Evolutionary conservation across 2,113 vertebrate genomes (phyloP), one percentile per base, ranked within the genome.

Genomic region (Laticauda laticaudata): DNA sequence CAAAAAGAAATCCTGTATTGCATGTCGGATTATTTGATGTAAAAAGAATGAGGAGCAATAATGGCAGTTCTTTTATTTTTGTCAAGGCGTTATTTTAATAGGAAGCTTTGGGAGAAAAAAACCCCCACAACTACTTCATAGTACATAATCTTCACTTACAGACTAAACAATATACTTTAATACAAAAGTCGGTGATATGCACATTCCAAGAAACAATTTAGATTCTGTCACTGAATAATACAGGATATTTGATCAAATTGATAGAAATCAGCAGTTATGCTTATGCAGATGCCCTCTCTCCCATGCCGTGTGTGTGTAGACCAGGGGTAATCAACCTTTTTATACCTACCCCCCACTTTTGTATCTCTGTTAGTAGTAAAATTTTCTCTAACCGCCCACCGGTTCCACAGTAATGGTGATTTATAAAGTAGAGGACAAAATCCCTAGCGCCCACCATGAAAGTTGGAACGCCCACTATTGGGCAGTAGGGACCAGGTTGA

Each of bases 1-100:
- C 75, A 91, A 95, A 94, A 86, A 94, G 56, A 51, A 92, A 95
- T 55, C 75, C 92, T 81, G 89, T 94, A 92, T 96, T 92, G 90
- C 90, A 61, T 95, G 92, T 39, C 59, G 91, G 51, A 92, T 95
- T 90, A 94, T 94, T 93, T 81, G 94, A 89, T 69, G 91, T 51
- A 86, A 94, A 39, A 86, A 14, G 48, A 89, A 89, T 20, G 91
- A 95, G 90, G 64, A 75, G 88, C 86, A 94, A 92, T 90, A 1
- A 1, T 87, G 93, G 91, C 89, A 85, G 93, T 94, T 92, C 12
- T 93, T 51, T 18, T 55, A 43, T 81, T 81, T 81, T 81, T 43
- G 34, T 43, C 29, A 51, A 86, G 56, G 92, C 14, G 14, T n/a
- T 34, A 20, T 88, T 75, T 55, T 92, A 23, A 92, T 87, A 29